These are phyloP conservation scores for Drosophila anceps DNA, from an alignment of 2,888 invertebrate species.

Conservation along the genomic window DNA sequence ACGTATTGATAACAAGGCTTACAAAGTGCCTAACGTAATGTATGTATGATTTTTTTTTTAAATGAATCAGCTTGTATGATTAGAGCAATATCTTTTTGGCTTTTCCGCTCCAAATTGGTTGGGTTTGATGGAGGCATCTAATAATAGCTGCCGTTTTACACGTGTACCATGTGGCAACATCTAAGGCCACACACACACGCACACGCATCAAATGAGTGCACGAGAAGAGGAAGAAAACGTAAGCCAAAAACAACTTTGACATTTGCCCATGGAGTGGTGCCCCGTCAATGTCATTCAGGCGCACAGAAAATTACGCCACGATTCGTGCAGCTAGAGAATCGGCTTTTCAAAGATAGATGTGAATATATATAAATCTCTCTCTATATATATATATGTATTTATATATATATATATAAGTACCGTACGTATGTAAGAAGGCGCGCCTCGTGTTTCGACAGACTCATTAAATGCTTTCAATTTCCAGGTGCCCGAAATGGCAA, in stretches of 20 bases:
- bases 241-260: slow-evolving; percentile 50
- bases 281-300: slow-evolving; percentile 60
- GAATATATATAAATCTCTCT: not conserved
- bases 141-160: slow-evolving; percentile 41
- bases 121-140: slow-evolving; percentile 31
- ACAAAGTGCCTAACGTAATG: not conserved
- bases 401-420: not conserved
- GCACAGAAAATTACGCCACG: slow-evolving; percentile 56
- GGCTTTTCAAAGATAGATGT: slow-evolving; percentile 44
- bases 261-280: slow-evolving; percentile 66
- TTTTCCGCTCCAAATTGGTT: slow-evolving; percentile 1
- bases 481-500: slow-evolving; percentile 38
- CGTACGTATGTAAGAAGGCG: slow-evolving; percentile 12
- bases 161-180: slow-evolving; percentile 53
- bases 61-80: slow-evolving; percentile 48
- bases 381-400: not conserved
- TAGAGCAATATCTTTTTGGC: slow-evolving; percentile 32
- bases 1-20: slow-evolving; percentile 10
- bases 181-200: slow-evolving; percentile 34
- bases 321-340: slow-evolving; percentile 40
- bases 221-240: not conserved
- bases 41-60: slow-evolving; percentile 9
- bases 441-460: slow-evolving; percentile 61
- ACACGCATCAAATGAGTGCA: slow-evolving; percentile 12
- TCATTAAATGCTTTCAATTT: slow-evolving; percentile 75